Percentiles rank a stretch among this genome's conserved stretches.
Conservation (phyloP, 2,797 vertebrate species). For the Danio tinwini region DNA sequence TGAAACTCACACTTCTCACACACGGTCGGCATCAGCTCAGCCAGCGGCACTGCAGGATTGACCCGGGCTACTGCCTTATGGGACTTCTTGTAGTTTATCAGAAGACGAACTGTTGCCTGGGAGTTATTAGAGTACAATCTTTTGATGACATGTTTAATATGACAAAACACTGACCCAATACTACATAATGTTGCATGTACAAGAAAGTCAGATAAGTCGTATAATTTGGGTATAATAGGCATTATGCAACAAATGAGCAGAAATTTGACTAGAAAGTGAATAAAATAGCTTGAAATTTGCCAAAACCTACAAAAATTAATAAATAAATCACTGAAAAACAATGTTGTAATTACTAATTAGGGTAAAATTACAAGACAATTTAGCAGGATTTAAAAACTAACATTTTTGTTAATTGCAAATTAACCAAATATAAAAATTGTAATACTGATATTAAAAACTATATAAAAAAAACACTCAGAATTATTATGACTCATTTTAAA, state of each 20-base stretch:
- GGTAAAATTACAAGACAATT: background rate
- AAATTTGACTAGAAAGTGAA: too few relatives aligned
- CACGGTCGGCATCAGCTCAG: conserved; percentile 81
- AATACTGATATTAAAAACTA: too few relatives aligned
- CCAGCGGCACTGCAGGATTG: conserved; percentile 85
- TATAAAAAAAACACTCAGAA: too few relatives aligned
- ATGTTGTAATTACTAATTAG: background rate
- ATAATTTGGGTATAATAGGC: too few relatives aligned
- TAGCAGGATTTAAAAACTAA: background rate
- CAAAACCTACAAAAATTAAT: background rate
- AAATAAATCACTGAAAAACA: background rate
- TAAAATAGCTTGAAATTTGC: background rate
- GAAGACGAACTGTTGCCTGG: conserved; percentile 91
- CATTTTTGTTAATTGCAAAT: too few relatives aligned
- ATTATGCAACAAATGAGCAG: too few relatives aligned
- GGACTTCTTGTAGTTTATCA: conserved; percentile 93
- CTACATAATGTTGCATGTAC: background rate
- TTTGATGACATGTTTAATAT: background rate
- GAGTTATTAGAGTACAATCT: conserved; percentile 41
- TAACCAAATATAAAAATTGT: too few relatives aligned
- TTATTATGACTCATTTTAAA: too few relatives aligned
- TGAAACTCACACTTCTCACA: conserved; percentile 93
- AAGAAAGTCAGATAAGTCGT: too few relatives aligned
- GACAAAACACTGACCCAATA: background rate
- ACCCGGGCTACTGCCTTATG: conserved; percentile 93